Percentiles rank a stretch among this genome's conserved stretches.
Evolutionary conservation across 2,888 invertebrate genomes (phyloP).

Genomic region (Lithodes maja): DNA sequence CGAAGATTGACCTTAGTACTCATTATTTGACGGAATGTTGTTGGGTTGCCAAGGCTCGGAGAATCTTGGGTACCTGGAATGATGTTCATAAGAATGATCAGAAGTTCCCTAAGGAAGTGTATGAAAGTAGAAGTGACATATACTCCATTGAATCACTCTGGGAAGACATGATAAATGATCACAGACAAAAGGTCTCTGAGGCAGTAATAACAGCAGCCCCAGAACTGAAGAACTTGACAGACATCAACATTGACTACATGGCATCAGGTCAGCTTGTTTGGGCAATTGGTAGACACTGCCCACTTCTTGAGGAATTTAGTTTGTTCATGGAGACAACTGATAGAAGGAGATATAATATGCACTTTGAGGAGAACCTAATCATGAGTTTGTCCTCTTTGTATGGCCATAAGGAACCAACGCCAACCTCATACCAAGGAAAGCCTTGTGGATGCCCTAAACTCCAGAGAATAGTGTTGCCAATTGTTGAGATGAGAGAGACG

Average conservation of each 20-base stretch:
- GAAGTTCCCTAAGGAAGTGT: neutral
- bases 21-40: constrained; percentile 1
- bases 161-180: neutral
- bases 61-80: constrained; percentile 14
- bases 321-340: constrained; percentile 23
- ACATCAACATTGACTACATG: constrained; percentile 26
- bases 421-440: constrained; percentile 13
- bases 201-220: neutral
- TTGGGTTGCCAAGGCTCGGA: constrained; percentile 18
- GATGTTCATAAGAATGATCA: neutral
- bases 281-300: constrained; percentile 37
- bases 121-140: neutral
- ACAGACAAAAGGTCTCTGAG: neutral
- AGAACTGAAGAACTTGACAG: neutral
- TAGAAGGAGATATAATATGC: constrained; percentile 12
- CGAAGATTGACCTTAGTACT: constrained; percentile 24
- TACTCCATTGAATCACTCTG: neutral
- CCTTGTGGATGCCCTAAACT: constrained; percentile 36
- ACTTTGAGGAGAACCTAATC: constrained; percentile 31
- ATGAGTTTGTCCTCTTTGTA: constrained; percentile 18
- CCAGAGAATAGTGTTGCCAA: constrained; percentile 20
- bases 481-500: neutral
- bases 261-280: constrained; percentile 34
- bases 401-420: constrained; percentile 12
- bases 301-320: constrained; percentile 21